Conservation (phyloP, 2,888 invertebrate species). For the Ischnus inquisitorius region DNA sequence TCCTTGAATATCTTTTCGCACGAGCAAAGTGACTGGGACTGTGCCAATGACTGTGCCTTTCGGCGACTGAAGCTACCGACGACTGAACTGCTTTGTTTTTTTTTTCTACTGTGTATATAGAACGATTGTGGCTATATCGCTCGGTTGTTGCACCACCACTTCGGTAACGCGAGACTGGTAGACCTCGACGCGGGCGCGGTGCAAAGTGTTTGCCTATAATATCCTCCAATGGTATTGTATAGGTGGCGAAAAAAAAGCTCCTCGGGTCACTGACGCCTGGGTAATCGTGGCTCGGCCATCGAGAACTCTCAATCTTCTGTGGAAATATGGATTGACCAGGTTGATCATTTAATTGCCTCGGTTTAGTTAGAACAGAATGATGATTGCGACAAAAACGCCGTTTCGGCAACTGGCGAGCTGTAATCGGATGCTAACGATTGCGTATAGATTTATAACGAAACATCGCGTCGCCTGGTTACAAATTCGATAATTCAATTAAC, state of each 20-base stretch:
- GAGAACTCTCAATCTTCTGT: conserved; percentile 29
- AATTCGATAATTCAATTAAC: no score
- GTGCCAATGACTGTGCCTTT: conserved; percentile 3
- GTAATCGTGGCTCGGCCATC: conserved; percentile 16
- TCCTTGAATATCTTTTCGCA: not conserved
- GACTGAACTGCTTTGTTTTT: not conserved
- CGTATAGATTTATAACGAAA: no score
- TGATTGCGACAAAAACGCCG: not conserved
- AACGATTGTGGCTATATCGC: conserved; percentile 10
- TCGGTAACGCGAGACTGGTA: conserved; percentile 64
- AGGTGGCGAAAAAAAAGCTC: conserved; percentile 56
- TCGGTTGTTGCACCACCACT: conserved; percentile 54
- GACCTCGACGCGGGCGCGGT: conserved; percentile 63
- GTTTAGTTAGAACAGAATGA: not conserved
- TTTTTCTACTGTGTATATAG: conserved; percentile 4
- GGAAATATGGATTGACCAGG: conserved; percentile 34
- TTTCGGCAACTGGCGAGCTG: no score
- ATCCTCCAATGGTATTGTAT: conserved; percentile 5
- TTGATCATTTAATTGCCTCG: not conserved
- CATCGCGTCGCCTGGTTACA: no score
- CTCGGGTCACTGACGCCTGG: conserved; percentile 60
- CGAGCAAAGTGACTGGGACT: not conserved
- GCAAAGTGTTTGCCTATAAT: conserved; percentile 52
- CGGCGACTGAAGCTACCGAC: not conserved
- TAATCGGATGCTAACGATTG: not conserved